Conservation (phyloP, 2,113 vertebrate species). For the Puntigrus tetrazona region DNA sequence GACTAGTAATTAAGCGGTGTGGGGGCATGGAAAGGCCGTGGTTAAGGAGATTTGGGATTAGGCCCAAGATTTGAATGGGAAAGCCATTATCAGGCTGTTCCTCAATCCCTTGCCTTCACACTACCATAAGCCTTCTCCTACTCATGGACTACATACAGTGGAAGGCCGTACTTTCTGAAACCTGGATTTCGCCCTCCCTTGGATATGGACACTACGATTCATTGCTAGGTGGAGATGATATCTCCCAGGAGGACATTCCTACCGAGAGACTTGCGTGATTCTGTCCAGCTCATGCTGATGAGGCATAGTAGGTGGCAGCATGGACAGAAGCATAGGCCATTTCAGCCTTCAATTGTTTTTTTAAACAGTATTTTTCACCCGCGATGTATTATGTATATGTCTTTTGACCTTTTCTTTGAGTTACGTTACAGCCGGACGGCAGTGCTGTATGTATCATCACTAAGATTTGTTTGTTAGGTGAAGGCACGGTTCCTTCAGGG, state of each 20-base stretch:
- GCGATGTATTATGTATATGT: constrained; percentile 43
- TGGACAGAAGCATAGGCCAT: constrained; percentile 47
- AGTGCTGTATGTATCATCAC: constrained; percentile 63
- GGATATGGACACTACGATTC: constrained; percentile 1
- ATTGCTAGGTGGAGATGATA: not conserved
- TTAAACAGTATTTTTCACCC: constrained; percentile 55
- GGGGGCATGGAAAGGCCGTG: not conserved
- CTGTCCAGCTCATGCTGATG: not conserved
- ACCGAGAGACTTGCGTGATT: constrained; percentile 48
- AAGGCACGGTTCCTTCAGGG: not conserved
- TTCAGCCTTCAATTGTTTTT: constrained; percentile 69
- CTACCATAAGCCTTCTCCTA: constrained; percentile 47
- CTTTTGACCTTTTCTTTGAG: constrained; percentile 40
- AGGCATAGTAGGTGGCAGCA: not conserved
- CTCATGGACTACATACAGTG: constrained; percentile 24
- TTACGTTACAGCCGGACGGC: constrained; percentile 72
- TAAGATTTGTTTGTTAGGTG: constrained; percentile 10
- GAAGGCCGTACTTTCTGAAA: constrained; percentile 32
- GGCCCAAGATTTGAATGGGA: constrained; percentile 8
- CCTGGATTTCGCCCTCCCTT: constrained; percentile 19
- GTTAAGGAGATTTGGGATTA: not conserved
- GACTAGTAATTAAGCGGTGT: not conserved
- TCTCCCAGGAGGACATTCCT: not conserved
- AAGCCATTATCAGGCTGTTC: constrained; percentile 28
- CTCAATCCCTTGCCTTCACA: constrained; percentile 55